A percentile compares a stretch with the other conserved stretches of the same genome.
Conservation (phyloP, 1,140 invertebrate species). For the Platyscapa corneri region DNA sequence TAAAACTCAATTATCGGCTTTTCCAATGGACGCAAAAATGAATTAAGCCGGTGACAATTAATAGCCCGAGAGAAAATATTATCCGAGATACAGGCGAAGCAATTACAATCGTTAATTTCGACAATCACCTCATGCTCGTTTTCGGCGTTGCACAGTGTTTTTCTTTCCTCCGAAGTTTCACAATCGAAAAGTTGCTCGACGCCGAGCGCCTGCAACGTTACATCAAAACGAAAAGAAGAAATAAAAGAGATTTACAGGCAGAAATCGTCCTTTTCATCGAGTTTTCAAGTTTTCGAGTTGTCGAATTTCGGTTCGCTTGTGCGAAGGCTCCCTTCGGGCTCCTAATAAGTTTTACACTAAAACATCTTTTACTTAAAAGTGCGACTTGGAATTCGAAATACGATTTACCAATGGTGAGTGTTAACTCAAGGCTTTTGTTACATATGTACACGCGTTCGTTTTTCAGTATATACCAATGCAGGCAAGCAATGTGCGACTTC, state of each 20-base stretch:
- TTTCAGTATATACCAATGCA: background rate
- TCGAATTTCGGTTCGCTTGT: background rate
- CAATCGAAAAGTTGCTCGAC: background rate
- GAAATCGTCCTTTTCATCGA: background rate
- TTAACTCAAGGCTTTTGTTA: background rate
- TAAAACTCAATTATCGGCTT: conserved; percentile 20
- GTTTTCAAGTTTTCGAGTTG: too few species aligned
- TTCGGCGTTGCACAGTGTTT: background rate
- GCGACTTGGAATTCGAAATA: background rate
- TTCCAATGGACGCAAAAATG: background rate
- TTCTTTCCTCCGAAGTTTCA: background rate
- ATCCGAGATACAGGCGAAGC: background rate
- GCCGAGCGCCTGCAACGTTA: background rate
- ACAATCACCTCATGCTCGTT: background rate
- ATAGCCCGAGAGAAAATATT: background rate
- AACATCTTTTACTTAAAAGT: background rate
- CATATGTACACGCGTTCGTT: conserved; percentile 1
- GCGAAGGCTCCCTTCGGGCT: background rate
- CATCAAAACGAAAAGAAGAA: too few species aligned
- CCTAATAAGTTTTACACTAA: background rate
- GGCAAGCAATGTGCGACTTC: background rate
- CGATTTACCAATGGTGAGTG: background rate
- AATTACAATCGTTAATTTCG: background rate
- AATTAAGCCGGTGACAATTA: background rate
- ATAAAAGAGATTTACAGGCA: background rate